Base-by-base conservation (phyloP, 2,797 vertebrate genomes). In the Florisuga fusca region DNA sequence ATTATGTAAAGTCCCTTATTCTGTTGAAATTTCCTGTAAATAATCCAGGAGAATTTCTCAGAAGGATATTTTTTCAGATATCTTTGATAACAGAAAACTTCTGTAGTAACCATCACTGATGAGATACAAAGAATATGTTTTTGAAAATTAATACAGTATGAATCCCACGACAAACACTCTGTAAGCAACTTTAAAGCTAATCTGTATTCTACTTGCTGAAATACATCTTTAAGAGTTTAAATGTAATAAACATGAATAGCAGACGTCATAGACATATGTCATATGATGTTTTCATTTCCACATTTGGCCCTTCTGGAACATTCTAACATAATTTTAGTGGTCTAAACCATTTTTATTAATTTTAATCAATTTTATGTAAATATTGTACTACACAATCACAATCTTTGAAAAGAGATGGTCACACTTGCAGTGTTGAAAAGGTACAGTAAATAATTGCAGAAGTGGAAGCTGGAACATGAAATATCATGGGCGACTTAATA, bases 231-330 rank as follows among this genome's bases (percentile, higher is more conserved):
- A 22, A 62, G 22, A 20, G 77, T 10, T 69, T 45, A 64, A 76
- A 64, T 0, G 0, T 45, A 61, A 57, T n/a, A 57, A 73, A 73
- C 82, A 68, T 1, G 0, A 58, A 41, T 41, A 7, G 29, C 29
- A 81, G 16, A 31, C 81, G 15, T 14, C 7, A 62, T 8, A 34
- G 23, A 15, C 18, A 3, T 80, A 9, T 19, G 3, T 50, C 62
- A 7, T 18, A 15, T 46, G 38, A 38, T n/a, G 69, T 68, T 66
- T 78, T 12, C 6, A 5, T 81, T 93, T 89, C 23, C 12, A 38
- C 1, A 31, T 62, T 62, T 92, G 18, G 11, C 23, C 29, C 43
- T 86, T 86, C 38, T 71, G 10, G 14, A 74, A 38, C 8, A 84
- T 23, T 2, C 1, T 0, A 85, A 43, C 3, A 1, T 9, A 36